Evolutionary conservation across 2,888 invertebrate species (phyloP), one percentile per base, ranked within the genome.

Genomic region (Lymantria dispar): DNA sequence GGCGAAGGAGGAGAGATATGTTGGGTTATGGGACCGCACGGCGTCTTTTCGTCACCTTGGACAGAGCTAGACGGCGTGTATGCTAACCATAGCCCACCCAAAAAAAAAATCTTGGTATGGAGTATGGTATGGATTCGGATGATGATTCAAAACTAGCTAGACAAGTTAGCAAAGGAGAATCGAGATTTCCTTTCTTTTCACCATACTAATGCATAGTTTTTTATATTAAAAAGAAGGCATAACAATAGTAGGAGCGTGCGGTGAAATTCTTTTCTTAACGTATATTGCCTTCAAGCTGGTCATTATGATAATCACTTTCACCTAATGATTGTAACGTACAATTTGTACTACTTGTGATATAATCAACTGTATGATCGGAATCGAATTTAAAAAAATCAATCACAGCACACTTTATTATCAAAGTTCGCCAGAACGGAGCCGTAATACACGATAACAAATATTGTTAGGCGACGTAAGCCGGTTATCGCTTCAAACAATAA

Each of bases 401-500:
- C 74, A 70, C 61, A 52, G 65, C 64, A 54, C 65, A 54, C 58
- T 45, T 53, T 62, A 67, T 70, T 76, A 76, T 75, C 76, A 62
- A 58, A 52, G 58, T 65, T 59, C 45, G 56, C 56, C 58, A 62
- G 64, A 54, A 57, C 56, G 45, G 50, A 59, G 68, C 56, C 54
- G 52, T 66, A 65, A 60, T 47, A 53, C 42, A 54, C 70, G 76
- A 76, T 76, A 76, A 69, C 69, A 57, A n/a, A 58, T 56, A 62
- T 72, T 74, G 74, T 71, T 74, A 70, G 72, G 78, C 77, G 78
- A 82, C 77, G 72, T 76, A 74, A 69, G 64, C 63, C 68, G 75
- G 78, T 87, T 89, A 89, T 88, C 88, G 85, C 70, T 62, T 54
- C 58, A 66, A 80, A 82, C 85, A 83, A 84, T 90, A 90, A 90